These are phyloP conservation scores for Lycophotia porphyrea DNA, from an alignment of 2,888 invertebrate genomes.

Conservation along the genomic window DNA sequence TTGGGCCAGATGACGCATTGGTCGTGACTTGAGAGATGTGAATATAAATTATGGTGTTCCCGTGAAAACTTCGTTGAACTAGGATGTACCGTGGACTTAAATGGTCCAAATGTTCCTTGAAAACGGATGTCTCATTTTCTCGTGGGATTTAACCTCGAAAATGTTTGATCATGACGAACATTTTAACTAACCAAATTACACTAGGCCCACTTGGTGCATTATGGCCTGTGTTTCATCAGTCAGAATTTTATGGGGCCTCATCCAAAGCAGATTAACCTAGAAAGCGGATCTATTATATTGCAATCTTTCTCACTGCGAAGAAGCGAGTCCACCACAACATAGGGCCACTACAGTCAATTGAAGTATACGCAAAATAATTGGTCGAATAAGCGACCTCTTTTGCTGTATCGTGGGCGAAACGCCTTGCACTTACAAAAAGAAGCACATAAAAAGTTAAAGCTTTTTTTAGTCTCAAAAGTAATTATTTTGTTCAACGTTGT, in stretches of 20 bases:
- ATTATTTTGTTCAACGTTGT: background rate
- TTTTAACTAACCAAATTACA: background rate
- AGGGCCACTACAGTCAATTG: constrained; percentile 6
- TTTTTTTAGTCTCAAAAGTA: background rate
- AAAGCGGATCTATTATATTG: background rate
- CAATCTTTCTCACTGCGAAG: background rate
- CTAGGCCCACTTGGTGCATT: background rate
- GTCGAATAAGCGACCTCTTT: background rate
- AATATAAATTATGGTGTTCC: constrained; percentile 18
- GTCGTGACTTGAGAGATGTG: constrained; percentile 50
- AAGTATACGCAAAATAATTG: constrained; percentile 27
- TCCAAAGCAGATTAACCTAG: background rate
- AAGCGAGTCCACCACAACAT: background rate
- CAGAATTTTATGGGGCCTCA: background rate
- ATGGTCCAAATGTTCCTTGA: constrained; percentile 18
- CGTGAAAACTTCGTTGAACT: constrained; percentile 4
- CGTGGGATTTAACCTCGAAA: background rate
- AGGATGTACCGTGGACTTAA: constrained; percentile 20
- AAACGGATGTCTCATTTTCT: constrained; percentile 26
- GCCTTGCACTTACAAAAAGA: background rate
- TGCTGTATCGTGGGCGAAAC: background rate
- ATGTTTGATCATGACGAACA: background rate
- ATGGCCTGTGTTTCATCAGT: background rate
- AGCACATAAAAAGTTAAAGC: background rate
- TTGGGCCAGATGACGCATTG: constrained; percentile 66